Conservation (phyloP, 1,140 invertebrate genomes). For the Ridgeia piscesae region DNA sequence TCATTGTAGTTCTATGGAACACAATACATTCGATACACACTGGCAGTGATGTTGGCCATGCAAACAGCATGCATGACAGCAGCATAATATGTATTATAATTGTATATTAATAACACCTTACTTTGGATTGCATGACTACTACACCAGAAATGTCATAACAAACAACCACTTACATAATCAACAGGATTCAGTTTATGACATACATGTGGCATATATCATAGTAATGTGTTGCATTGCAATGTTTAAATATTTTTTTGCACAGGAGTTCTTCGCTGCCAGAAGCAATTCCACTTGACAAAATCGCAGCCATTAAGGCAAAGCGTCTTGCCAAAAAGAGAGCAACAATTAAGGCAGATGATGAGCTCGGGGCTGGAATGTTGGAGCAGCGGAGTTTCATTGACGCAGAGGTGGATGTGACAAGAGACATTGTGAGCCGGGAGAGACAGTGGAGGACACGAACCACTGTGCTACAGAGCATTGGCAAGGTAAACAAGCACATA, state of each 20-base stretch:
- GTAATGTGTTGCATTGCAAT: not conserved
- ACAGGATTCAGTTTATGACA: too few species aligned
- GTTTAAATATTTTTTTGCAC: conserved; percentile 11
- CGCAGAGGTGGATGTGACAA: conserved; percentile 93
- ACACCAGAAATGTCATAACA: too few species aligned
- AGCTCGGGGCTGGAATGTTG: conserved; percentile 62
- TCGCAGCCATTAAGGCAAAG: conserved; percentile 96
- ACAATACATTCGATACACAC: not conserved
- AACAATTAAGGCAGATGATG: conserved; percentile 82
- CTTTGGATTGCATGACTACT: too few species aligned
- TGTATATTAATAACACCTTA: not conserved
- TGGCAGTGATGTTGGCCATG: not conserved
- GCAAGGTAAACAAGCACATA: conserved; percentile 68
- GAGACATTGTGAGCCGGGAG: conserved; percentile 92
- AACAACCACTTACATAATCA: too few species aligned
- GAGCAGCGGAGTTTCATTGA: conserved; percentile 88
- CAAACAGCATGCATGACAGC: not conserved
- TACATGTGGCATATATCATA: not conserved
- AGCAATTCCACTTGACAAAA: conserved; percentile 90
- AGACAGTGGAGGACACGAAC: conserved; percentile 92
- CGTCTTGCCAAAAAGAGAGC: conserved; percentile 93
- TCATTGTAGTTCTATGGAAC: not conserved
- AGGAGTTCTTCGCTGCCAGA: conserved; percentile 78
- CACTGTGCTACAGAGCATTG: conserved; percentile 91
- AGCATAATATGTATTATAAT: not conserved